Percentiles rank a stretch among this genome's conserved stretches.
These are phyloP conservation scores for Sepiola atlantica DNA, from an alignment of 2,888 invertebrate species.

Conservation along the genomic window DNA sequence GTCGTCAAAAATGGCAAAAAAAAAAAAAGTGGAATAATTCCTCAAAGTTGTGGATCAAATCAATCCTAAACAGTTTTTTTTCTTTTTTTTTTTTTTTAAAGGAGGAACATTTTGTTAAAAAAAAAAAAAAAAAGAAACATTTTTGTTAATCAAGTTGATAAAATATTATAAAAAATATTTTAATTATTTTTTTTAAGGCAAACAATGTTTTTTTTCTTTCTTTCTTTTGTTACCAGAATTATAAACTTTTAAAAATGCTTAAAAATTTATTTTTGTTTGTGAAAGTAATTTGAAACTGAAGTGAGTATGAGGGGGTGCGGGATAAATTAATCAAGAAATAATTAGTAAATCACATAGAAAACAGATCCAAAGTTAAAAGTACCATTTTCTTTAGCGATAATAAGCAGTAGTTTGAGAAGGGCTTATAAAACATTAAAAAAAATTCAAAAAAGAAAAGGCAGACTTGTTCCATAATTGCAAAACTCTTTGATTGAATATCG, in stretches of 20 bases:
- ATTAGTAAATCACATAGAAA: neutral
- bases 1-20: neutral
- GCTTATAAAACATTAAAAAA: neutral
- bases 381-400: neutral
- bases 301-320: neutral
- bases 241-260: no score
- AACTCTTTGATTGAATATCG: no score
- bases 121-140: neutral
- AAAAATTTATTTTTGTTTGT: neutral
- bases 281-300: neutral
- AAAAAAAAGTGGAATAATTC: neutral
- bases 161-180: slow-evolving; percentile 11
- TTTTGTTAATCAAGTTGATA: slow-evolving; percentile 48
- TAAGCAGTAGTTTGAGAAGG: neutral
- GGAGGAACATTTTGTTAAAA: neutral
- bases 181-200: neutral
- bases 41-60: no score
- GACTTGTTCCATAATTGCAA: no score
- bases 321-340: neutral
- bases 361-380: neutral
- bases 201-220: neutral
- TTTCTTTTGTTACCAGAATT: no score
- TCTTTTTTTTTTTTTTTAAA: neutral
- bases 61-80: no score
- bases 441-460: neutral